Evolutionary conservation across 1,140 invertebrate species (phyloP), one percentile per base, ranked within the genome.

Genomic region (Plectrocnemia conspersa): DNA sequence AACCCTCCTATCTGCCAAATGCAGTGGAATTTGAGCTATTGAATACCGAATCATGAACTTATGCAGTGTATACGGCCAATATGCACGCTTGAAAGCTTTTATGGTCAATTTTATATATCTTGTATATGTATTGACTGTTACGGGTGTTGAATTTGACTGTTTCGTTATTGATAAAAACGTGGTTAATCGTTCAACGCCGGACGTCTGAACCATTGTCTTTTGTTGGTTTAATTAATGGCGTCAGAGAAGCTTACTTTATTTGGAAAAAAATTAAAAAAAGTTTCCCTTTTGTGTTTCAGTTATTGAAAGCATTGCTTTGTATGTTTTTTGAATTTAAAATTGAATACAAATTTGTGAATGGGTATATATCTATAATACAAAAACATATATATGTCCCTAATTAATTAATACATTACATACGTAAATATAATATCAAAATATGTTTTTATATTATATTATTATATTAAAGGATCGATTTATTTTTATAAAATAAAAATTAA

Each of bases 111-210:
- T 7, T 29, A 29, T 29, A 29, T 7, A 29, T 7, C 27, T n/a
- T 29, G 7, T 7, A 29, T 29, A 29, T 29, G 27, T 29, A n/a
- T 29, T 29, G 27, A 7, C n/a, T 29, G 27, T 29, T 29, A 7
- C 27, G 27, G 18, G 18, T 38, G 35, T 38, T 38, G 35, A 7
- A 4, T 7, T 13, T 38, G 7, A 7, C 35, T 38, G 35, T 38
- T 6, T 24, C 16, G 52, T 56, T 49, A 56, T 56, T 56, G 36
- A 56, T 56, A 44, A 48, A 15, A 16, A 46, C 19, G 42, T 41
- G 24, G 35, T 56, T 49, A 48, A 42, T 49, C 36, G 45, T 27
- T 47, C 42, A 41, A 42, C 45, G 22, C 32, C 21, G 47, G n/a
- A 33, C 27, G 21, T 38, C 32, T 25, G 32, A 49, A 36, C 27